Percentiles rank a stretch among this genome's conserved stretches.
Conservation (phyloP, 2,888 invertebrate genomes). For the Coleophora deauratella region DNA sequence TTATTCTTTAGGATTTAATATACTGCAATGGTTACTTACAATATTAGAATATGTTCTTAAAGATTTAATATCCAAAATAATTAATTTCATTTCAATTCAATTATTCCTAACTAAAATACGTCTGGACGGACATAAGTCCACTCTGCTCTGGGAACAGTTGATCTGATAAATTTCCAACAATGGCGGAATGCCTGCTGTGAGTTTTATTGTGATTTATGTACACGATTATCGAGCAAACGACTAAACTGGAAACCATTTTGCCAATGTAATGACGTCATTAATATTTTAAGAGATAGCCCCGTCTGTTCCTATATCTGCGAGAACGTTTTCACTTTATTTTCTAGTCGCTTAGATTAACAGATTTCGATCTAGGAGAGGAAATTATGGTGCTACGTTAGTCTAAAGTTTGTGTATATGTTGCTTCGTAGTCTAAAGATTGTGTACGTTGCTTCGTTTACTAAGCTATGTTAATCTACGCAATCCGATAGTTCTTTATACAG, state of each 20-base stretch:
- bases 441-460: neutral
- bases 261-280: constrained; percentile 43
- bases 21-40: no score
- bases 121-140: no score
- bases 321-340: constrained; percentile 15
- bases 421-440: neutral
- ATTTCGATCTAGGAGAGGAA: constrained; percentile 5
- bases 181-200: constrained; percentile 42
- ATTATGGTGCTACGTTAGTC: neutral
- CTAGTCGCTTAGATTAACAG: neutral
- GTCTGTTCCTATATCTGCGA: constrained; percentile 12
- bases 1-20: no score
- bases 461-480: constrained; percentile 3
- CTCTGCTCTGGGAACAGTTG: neutral
- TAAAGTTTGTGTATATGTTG: neutral
- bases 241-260: constrained; percentile 44
- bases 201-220: constrained; percentile 56
- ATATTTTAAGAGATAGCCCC: constrained; percentile 33
- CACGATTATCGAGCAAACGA: constrained; percentile 53
- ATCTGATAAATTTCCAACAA: constrained; percentile 43
- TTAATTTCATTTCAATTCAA: no score
- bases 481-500: no score
- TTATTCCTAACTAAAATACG: no score
- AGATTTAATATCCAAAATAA: no score
- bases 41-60: no score